phyloP scores from a whole-genome alignment of 2,888 invertebrate species.

The Oscheius sp. region DNA sequence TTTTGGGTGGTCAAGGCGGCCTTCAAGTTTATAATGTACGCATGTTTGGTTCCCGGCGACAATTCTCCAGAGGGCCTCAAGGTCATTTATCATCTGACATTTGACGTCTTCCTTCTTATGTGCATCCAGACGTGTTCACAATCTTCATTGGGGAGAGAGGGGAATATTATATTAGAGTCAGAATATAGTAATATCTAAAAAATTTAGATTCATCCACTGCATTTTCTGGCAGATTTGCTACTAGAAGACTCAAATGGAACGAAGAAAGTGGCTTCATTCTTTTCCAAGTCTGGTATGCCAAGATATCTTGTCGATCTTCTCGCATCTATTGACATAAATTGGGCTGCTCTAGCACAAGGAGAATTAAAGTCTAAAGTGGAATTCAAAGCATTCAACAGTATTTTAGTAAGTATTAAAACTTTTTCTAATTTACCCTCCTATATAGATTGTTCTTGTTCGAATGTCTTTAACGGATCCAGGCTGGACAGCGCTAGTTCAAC shows the following conservation, averaged over 20 bases:
- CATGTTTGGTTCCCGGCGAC: background rate
- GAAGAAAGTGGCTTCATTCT: slow-evolving; percentile 32
- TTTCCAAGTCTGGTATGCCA: slow-evolving; percentile 43
- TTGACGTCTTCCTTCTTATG: background rate
- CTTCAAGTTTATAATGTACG: background rate
- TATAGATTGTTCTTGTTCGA: slow-evolving; percentile 43
- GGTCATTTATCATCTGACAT: slow-evolving; percentile 20
- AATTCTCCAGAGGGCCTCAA: background rate
- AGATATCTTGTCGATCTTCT: slow-evolving; percentile 42
- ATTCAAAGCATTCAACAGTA: slow-evolving; percentile 32
- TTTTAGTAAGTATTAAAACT: slow-evolving; percentile 43
- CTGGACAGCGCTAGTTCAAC: slow-evolving; percentile 48
- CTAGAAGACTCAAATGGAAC: slow-evolving; percentile 46
- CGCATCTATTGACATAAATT: slow-evolving; percentile 36
- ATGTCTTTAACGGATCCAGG: slow-evolving; percentile 40
- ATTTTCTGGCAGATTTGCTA: slow-evolving; percentile 40
- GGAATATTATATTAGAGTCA: background rate
- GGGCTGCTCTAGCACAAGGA: slow-evolving; percentile 27
- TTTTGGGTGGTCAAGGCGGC: background rate
- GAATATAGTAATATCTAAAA: background rate
- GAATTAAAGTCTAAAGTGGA: background rate
- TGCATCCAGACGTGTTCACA: background rate
- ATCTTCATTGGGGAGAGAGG: background rate
- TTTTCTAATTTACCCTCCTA: background rate
- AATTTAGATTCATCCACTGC: slow-evolving; percentile 37